Evolutionary conservation across 2,797 vertebrate genomes (phyloP).

Genomic region (Clamator glandarius): DNA sequence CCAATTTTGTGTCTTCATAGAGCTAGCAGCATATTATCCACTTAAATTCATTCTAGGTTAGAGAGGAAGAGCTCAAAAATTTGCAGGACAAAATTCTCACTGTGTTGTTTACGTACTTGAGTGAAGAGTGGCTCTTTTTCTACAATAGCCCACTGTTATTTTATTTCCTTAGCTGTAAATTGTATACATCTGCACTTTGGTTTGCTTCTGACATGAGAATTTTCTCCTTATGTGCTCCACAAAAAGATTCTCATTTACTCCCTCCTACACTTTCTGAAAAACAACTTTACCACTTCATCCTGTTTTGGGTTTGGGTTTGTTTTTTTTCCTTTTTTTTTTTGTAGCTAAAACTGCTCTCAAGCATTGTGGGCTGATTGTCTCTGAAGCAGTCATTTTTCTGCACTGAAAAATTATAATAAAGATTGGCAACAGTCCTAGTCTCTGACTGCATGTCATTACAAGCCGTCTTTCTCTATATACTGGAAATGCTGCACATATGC

Average conservation of each 20-base stretch:
- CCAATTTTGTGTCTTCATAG: background rate
- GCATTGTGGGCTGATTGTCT: background rate
- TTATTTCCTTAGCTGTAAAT: constrained; percentile 32
- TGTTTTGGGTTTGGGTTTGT: background rate
- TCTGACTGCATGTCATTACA: background rate
- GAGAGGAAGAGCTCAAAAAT: background rate
- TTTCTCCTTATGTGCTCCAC: constrained; percentile 6
- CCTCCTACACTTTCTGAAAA: constrained; percentile 46
- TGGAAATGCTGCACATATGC: background rate
- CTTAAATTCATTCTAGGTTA: background rate
- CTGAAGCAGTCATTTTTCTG: background rate
- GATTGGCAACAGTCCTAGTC: constrained; percentile 1
- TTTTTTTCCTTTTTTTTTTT: background rate
- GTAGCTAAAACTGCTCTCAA: constrained; percentile 13
- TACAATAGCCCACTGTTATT: background rate
- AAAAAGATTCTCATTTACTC: constrained; percentile 41
- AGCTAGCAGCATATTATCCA: background rate
- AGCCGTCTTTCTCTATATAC: background rate
- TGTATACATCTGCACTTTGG: constrained; percentile 14
- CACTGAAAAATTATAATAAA: constrained; percentile 6
- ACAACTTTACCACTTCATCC: background rate
- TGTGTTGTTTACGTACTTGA: background rate
- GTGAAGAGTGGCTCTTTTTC: background rate
- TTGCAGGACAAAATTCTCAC: background rate
- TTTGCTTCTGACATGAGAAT: constrained; percentile 42